Base-by-base conservation (phyloP, 2,113 vertebrate species). In the Hemiscyllium ocellatum region DNA sequence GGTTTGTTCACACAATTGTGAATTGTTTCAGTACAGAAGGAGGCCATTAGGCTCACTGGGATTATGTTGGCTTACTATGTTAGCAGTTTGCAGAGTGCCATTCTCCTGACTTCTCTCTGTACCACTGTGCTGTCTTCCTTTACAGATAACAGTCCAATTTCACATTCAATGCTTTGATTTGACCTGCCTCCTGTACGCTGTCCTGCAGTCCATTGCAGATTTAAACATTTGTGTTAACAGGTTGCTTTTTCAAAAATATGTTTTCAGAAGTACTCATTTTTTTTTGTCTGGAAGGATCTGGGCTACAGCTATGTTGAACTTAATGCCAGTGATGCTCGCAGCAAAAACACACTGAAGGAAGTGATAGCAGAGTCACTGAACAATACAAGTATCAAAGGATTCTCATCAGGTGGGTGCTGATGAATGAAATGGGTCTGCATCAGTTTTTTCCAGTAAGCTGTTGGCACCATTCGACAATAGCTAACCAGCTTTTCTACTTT, bases 321-420 rank as follows among this genome's bases (percentile, higher is more conserved):
- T 97, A 99, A 99, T 95, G 99, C 99, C 96, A 99, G 99, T 95
- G 98, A 99, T 94, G 98, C 98, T 22, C 98, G 99, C 94, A 99
- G 98, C 96, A 99, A 99, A 97, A 99, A 97, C 97, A 99, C 97
- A 76, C 97, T 99, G 66, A 99, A 99, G 96, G 97, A 98, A 56
- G 96, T 98, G 4, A 97, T 99, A 12, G 98, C 99, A 0, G 99
- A 99, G 96, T 99, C 99, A 0, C 97, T 99, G 0, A 98, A 98
- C 97, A 99, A 99, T 97, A 99, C 99, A 94, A 99, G 98, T 97
- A 99, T 99, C 96, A 98, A 98, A 97, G 97, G 97, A 96, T 99
- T 99, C 97, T 99, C 97, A 96, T 98, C 98, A 95, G 98, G 99
- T 99, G 98, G 19, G 96, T 96, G 93, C 5, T 0, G 65, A 86